Base-by-base conservation (phyloP, 2,797 vertebrate species). In the Amphiprion clarkii region DNA sequence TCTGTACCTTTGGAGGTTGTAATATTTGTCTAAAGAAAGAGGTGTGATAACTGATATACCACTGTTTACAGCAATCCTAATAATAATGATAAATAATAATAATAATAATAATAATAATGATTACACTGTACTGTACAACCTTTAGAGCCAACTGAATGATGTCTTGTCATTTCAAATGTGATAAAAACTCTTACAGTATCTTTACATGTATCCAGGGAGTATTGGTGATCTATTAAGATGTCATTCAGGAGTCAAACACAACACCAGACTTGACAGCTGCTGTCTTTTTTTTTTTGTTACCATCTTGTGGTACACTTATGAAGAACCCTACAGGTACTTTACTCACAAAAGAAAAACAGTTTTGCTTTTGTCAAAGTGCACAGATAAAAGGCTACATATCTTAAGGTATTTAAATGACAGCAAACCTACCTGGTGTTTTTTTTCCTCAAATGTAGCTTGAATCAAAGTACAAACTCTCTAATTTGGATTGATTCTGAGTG, bases 31-130 rank as follows among this genome's bases (percentile, higher is more conserved):
- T 36, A 39, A 48, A 68, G 68, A 61, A 81, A 65, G 44, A 67
- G 69, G 25, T 74, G 62, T 67, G 81, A 88, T 81, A 81, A 70
- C 21, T 29, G 81, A 80, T 76, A 82, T 62, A 70, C 74, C 74
- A 88, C 86, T 88, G 92, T 94, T 94, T 93, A 93, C 92, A 93
- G 73, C 48, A 66, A 84, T 78, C 77, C 71, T 86, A 66, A 67
- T 64, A 64, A 86, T 64, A 83, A 82, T 71, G 71, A 83, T 74
- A 39, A 86, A 61, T 67, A 56, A 84, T 69, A 75, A 67, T 65
- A 60, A 68, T 72, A 51, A 63, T 71, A 21, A 74, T 53, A 67
- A 74, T 70, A 82, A 90, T 66, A 58, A 90, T 66, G 57, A 70
- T 69, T 67, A 80, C 77, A 60, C 39, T 74, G 93, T 90, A 92